A percentile compares a stretch with the other conserved stretches of the same genome.
These are phyloP conservation scores for Prunella strophiata DNA, from an alignment of 2,797 vertebrate species.

Conservation along the genomic window DNA sequence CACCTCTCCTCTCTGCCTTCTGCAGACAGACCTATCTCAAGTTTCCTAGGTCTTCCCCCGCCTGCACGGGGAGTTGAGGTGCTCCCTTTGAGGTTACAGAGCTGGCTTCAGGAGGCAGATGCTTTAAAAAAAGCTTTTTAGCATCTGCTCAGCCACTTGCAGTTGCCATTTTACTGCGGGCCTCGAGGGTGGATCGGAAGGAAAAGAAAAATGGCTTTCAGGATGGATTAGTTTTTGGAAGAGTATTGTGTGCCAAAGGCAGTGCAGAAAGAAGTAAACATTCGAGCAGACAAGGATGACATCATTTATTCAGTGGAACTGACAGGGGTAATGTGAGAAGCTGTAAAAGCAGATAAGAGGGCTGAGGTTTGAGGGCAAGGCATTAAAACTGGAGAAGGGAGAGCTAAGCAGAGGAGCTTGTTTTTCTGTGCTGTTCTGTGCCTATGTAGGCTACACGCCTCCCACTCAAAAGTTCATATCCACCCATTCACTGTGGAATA, in stretches of 20 bases:
- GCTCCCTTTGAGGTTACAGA: background rate
- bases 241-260: conserved; percentile 42
- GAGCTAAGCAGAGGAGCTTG: background rate
- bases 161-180: background rate
- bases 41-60: background rate
- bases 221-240: conserved; percentile 61
- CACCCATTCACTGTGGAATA: background rate
- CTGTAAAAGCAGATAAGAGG: conserved; percentile 62
- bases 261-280: conserved; percentile 50
- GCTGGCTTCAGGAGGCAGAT: background rate
- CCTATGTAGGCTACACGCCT: fast-evolving
- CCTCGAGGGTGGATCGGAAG: background rate
- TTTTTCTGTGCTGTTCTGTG: background rate
- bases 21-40: background rate
- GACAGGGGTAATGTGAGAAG: conserved; percentile 57
- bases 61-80: background rate
- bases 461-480: background rate
- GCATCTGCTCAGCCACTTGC: conserved; percentile 44
- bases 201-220: conserved; percentile 57
- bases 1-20: background rate
- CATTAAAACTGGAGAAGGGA: conserved; percentile 13
- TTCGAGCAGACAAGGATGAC: conserved; percentile 49
- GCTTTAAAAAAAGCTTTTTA: background rate
- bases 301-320: conserved; percentile 62
- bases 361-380: conserved; percentile 30